Base-by-base conservation (phyloP, 2,797 vertebrate species). In the Melanotaenia boesemani region DNA sequence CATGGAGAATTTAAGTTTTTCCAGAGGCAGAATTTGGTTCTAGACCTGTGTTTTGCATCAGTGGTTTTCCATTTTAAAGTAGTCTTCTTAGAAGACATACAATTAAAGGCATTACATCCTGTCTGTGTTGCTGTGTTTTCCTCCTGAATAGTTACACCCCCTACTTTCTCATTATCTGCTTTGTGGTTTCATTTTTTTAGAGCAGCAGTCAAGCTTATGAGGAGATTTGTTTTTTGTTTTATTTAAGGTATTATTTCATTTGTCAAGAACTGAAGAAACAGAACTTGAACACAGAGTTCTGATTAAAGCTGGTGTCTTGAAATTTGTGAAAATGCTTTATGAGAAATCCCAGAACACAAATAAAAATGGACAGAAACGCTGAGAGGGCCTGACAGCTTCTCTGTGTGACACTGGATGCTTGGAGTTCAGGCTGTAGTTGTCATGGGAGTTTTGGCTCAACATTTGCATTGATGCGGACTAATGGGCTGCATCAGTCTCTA, bases 381-480 rank as follows among this genome's bases (percentile, higher is more conserved):
- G 59, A 65, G 75, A 10, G 64, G 15, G 41, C 64, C 63, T 63
- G 66, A 81, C 60, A 22, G 74, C 79, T 36, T 36, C 83, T 67
- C 83, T 61, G 84, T 75, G 81, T 89, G 88, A 79, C 7, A 18
- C 80, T 57, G 78, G 76, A 87, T 91, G 85, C 79, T 91, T 92
- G 50, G 67, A 56, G 84, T 76, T 70, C 28, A 48, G 58, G 59
- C 66, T 84, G 67, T 58, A 62, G 93, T 94, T 93, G 93, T 91
- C 90, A 94, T 93, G 90, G 92, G 50, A 77, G 63, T 80, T 89
- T 76, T 79, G 85, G 71, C 83, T 74, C 76, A 76, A 76, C 77
- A 81, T 77, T 89, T 82, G 64, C 81, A 85, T 88, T 78, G 77
- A 86, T 86, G 87, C 32, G 59, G 63, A 70, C 76, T 88, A 91